Percentiles rank a stretch among this genome's conserved stretches.
Evolutionary conservation across 2,113 vertebrate species (phyloP).

Genomic region (Pygoscelis antarcticus): DNA sequence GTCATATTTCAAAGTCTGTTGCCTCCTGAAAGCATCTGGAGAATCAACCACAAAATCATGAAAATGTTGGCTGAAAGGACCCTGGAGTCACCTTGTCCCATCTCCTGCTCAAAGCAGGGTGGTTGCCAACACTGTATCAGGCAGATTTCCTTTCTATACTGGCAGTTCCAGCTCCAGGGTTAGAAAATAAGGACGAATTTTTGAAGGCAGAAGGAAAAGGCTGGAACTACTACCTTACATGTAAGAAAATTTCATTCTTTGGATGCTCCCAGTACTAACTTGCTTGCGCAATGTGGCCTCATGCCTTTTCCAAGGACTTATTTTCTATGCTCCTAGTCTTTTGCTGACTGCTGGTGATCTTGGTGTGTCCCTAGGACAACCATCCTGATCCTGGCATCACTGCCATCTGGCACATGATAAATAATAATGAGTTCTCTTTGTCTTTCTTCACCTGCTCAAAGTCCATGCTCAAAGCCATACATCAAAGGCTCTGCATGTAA

Average conservation of each 20-base stretch:
- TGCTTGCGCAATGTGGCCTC: neutral
- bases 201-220: neutral
- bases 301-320: neutral
- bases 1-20: neutral
- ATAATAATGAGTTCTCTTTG: neutral
- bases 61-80: neutral
- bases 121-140: neutral
- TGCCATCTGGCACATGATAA: neutral
- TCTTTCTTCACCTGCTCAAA: neutral
- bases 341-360: neutral
- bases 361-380: neutral
- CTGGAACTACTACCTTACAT: neutral
- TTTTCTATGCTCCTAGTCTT: neutral
- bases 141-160: neutral
- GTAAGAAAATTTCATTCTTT: neutral
- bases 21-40: neutral
- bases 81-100: neutral
- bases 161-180: neutral
- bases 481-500: neutral
- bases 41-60: neutral
- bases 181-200: neutral
- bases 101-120: neutral
- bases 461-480: neutral
- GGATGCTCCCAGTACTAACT: neutral
- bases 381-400: neutral